Conservation (phyloP, 1,140 invertebrate species). For the Goniozus legneri region DNA sequence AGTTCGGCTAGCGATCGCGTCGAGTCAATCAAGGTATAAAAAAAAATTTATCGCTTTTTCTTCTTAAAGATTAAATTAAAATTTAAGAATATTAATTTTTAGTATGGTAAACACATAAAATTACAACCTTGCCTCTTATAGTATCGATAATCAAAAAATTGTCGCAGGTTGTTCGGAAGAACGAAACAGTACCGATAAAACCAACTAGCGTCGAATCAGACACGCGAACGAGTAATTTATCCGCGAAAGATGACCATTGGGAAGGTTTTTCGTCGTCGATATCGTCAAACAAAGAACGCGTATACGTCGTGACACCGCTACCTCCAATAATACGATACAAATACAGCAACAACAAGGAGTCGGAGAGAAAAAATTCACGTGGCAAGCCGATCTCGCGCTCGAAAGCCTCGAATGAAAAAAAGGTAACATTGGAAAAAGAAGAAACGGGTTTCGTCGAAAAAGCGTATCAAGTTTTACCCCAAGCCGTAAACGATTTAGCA, state of each 20-base stretch:
- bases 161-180: no score
- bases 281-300: slow-evolving; percentile 71
- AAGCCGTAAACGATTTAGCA: slow-evolving; percentile 50
- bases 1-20: slow-evolving; percentile 51
- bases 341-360: background rate
- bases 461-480: slow-evolving; percentile 48
- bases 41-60: no score
- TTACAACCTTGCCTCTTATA: no score
- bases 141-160: no score
- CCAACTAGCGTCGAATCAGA: no score
- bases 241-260: slow-evolving; percentile 51
- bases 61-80: no score
- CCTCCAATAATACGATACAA: slow-evolving; percentile 27
- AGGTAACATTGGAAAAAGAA: background rate
- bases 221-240: no score
- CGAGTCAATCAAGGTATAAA: no score
- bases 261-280: slow-evolving; percentile 65
- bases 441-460: slow-evolving; percentile 39
- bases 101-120: no score
- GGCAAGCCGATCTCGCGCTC: slow-evolving; percentile 3
- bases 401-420: background rate
- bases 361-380: background rate
- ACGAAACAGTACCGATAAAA: no score
- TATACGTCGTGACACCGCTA: slow-evolving; percentile 74
- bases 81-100: no score